These are phyloP conservation scores for Arctocebus calabarensis DNA, from an alignment of 2,797 vertebrate species.

Conservation along the genomic window DNA sequence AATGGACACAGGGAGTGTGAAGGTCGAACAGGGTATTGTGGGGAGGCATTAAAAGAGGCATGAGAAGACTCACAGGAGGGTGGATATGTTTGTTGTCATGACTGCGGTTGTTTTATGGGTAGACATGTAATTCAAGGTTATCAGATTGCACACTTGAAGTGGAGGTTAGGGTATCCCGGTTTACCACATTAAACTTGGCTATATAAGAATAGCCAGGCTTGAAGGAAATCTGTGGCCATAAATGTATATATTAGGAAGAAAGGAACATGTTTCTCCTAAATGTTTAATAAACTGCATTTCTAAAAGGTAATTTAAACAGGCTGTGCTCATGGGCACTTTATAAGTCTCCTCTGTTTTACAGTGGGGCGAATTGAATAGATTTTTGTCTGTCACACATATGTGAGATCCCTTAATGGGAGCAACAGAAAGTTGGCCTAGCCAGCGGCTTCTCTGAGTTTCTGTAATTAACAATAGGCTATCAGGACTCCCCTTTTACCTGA, in stretches of 20 bases:
- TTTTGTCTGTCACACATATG: neutral
- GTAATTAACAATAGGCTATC: neutral
- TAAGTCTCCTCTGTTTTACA: neutral
- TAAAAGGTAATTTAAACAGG: conserved; percentile 11
- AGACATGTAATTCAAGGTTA: neutral
- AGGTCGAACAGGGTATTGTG: neutral
- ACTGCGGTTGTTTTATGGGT: neutral
- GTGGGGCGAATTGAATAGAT: too few relatives aligned
- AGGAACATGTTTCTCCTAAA: neutral
- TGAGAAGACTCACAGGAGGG: neutral
- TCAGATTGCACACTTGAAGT: neutral
- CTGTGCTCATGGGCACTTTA: neutral
- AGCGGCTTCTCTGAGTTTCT: neutral
- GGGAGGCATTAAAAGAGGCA: neutral
- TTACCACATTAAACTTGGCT: neutral
- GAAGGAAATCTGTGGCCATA: neutral
- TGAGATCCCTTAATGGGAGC: neutral
- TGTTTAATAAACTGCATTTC: conserved; percentile 32
- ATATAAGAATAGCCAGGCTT: neutral
- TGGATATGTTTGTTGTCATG: neutral
- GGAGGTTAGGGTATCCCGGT: neutral
- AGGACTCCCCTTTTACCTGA: neutral
- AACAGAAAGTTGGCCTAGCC: neutral
- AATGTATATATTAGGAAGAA: neutral
- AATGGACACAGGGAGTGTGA: accelerated